Evolutionary conservation across 2,888 invertebrate genomes (phyloP).

Genomic region (Trissonchulus latispiculum): DNA sequence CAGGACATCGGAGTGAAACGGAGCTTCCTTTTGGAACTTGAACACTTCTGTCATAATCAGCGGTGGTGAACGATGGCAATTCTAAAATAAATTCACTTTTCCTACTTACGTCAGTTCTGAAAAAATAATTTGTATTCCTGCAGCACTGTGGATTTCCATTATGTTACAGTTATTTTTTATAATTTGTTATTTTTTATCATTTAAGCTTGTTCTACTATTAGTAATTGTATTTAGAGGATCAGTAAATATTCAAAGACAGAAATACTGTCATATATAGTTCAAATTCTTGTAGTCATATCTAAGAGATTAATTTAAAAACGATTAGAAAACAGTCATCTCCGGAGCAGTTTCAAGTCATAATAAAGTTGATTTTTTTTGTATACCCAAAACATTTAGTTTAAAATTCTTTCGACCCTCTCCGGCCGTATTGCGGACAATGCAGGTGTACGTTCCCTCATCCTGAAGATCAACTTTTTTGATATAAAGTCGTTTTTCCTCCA

Average conservation of each 20-base stretch:
- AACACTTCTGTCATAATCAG: slow-evolving; percentile 29
- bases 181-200: too few species aligned
- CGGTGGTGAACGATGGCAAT: slow-evolving; percentile 30
- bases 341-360: background rate
- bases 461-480: slow-evolving; percentile 31
- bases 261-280: too few species aligned
- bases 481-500: slow-evolving; percentile 32
- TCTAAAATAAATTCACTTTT: too few species aligned
- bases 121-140: too few species aligned
- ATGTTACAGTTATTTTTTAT: too few species aligned
- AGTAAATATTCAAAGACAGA: too few species aligned
- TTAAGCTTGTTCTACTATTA: too few species aligned
- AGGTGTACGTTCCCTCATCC: slow-evolving; percentile 35
- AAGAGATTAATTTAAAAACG: background rate
- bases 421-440: slow-evolving; percentile 38
- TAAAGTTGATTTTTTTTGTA: too few species aligned
- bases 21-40: slow-evolving; percentile 27
- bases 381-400: slow-evolving; percentile 30
- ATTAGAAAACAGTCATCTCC: background rate
- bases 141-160: too few species aligned
- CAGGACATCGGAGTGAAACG: slow-evolving; percentile 14
- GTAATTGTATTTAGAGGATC: too few species aligned
- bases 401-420: slow-evolving; percentile 36
- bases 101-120: too few species aligned
- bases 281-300: too few species aligned